Conservation (phyloP, 2,888 invertebrate species). For the Drosophila maculinotata region DNA sequence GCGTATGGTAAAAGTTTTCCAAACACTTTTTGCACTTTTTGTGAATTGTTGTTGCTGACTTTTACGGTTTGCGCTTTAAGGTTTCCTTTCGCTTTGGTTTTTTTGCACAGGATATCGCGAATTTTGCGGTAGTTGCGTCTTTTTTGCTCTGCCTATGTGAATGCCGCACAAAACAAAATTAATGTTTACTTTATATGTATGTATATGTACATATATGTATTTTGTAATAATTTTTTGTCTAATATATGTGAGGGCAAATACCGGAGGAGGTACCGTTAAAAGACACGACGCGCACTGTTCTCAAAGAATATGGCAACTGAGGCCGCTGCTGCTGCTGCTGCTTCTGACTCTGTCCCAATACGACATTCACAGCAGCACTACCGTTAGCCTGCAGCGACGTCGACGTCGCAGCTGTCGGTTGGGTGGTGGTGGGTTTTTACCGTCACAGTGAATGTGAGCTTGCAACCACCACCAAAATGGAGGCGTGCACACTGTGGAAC, state of each 20-base stretch:
- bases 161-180: constrained; percentile 13
- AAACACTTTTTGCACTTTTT: constrained; percentile 74
- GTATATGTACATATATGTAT: no score
- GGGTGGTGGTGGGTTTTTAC: constrained; percentile 38
- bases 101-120: constrained; percentile 20
- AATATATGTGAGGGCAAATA: no score
- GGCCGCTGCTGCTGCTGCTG: constrained; percentile 22
- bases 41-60: constrained; percentile 65
- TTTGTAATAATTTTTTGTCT: constrained; percentile 3
- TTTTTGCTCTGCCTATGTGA: constrained; percentile 1
- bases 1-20: constrained; percentile 66
- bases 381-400: constrained; percentile 43
- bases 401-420: constrained; percentile 26
- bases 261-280: constrained; percentile 24
- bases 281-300: constrained; percentile 34
- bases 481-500: constrained; percentile 19
- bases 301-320: constrained; percentile 43
- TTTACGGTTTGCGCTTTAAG: constrained; percentile 40
- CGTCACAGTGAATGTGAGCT: no score
- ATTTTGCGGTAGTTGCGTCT: constrained; percentile 29
- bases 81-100: constrained; percentile 21
- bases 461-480: constrained; percentile 51
- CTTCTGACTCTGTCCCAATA: constrained; percentile 31
- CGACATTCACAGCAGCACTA: constrained; percentile 41
- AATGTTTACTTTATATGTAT: no score